Conservation (phyloP, 2,797 vertebrate species). For the Taeniopygia guttata region DNA sequence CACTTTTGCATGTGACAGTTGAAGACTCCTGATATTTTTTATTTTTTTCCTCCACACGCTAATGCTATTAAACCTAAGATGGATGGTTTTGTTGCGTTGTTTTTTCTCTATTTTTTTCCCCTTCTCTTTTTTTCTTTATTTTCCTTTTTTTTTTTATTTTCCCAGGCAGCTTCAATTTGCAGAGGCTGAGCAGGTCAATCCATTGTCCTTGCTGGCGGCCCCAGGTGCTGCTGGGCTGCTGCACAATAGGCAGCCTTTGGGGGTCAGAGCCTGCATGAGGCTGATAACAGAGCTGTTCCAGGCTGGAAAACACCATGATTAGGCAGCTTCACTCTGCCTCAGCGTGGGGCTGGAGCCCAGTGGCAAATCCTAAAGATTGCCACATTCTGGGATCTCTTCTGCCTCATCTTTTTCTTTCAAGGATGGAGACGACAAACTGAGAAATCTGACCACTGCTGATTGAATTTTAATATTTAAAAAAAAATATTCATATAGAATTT, state of each 20-base stretch:
- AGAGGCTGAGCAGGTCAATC: constrained; percentile 53
- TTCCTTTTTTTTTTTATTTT: too few relatives aligned
- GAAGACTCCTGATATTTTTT: neutral
- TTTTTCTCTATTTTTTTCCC: neutral
- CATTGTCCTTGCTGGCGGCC: constrained; percentile 65
- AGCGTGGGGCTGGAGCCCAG: neutral
- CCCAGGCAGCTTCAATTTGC: constrained; percentile 18
- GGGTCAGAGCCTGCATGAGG: constrained; percentile 58
- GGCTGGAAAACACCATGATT: constrained; percentile 55
- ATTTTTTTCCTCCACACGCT: neutral
- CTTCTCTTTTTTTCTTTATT: neutral
- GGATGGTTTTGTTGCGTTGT: neutral
- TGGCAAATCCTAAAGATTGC: neutral
- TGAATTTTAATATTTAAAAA: neutral
- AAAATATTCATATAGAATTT: neutral
- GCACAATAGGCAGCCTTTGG: constrained; percentile 54
- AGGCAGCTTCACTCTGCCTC: constrained; percentile 27
- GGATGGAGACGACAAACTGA: neutral
- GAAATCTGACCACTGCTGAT: neutral
- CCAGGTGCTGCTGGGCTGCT: constrained; percentile 40
- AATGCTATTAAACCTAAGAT: neutral
- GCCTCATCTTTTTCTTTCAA: neutral
- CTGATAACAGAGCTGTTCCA: constrained; percentile 65
- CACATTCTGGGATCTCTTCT: neutral
- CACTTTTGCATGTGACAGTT: neutral